Base-by-base conservation (phyloP, 2,113 vertebrate genomes). In the Xyrauchen texanus region DNA sequence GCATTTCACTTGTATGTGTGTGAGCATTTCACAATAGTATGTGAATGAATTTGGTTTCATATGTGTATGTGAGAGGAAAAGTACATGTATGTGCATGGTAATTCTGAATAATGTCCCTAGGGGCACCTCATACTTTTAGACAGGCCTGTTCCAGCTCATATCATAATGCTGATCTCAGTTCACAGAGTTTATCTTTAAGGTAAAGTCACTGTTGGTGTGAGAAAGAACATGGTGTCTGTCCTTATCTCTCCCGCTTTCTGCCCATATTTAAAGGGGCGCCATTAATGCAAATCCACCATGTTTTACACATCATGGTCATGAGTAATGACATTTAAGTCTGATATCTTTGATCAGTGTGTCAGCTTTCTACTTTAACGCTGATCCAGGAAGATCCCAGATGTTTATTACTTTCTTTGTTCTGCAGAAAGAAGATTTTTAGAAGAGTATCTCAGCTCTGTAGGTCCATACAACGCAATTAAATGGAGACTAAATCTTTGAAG, bases 171-270 rank as follows among this genome's bases (percentile, higher is more conserved):
- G 67, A 5, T 60, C 53, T 72, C 34, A 69, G 16, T 55, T 58
- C 66, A 68, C 15, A 67, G 12, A 68, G 49, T 53, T 34, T 53
- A 69, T 53, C 16, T 8, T 34, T 34, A 34, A 34, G 21, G 21
- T 34, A 34, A 9, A 69, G 11, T 34, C 21, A 34, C 21, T 34
- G 13, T 13, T 57, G 55, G 55, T 5, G 6, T 57, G 55, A 80
- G 47, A 68, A 49, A 68, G 45, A 80, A 53, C 53, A 60, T 58
- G 0, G 6, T 47, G 44, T 75, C 21, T 75, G 69, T 63, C 63
- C 68, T 13, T 3, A 5, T 49, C 0, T 68, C 63, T 66, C 21
- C 21, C 3, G 13, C 58, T 65, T 42, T 62, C 34, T 57, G 55
- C 44, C 69, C 51, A 75, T 34, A 68, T 44, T 46, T 68, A 68